phyloP scores from a whole-genome alignment of 1,140 invertebrate species.

The Steinernema khuongi region DNA sequence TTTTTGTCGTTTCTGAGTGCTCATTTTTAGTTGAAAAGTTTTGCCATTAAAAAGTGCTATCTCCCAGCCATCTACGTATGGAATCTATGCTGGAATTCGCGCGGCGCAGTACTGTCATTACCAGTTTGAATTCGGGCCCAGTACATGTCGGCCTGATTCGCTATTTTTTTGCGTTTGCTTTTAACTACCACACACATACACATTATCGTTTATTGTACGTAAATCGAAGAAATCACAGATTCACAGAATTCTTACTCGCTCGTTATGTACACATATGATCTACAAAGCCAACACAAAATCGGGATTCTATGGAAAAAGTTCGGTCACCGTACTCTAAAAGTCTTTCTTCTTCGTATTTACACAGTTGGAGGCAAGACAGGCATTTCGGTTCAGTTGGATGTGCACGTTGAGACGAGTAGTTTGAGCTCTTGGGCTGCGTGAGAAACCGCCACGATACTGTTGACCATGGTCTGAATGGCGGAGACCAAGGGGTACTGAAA shows the following conservation, averaged over 20 bases:
- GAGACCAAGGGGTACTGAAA: conserved; percentile 80
- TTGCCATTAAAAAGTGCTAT: too few relatives aligned
- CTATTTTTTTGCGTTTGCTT: too few relatives aligned
- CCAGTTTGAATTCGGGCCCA: too few relatives aligned
- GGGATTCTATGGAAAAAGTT: background rate
- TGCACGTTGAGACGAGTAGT: conserved; percentile 62
- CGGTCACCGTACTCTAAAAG: background rate
- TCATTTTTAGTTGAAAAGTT: too few relatives aligned
- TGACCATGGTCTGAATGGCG: conserved; percentile 86
- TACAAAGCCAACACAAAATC: background rate
- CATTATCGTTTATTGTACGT: background rate
- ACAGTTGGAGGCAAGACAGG: background rate
- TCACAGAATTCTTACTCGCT: background rate
- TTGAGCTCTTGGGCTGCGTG: conserved; percentile 73
- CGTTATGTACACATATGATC: background rate
- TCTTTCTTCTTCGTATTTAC: background rate
- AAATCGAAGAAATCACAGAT: background rate
- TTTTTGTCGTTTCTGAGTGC: too few relatives aligned
- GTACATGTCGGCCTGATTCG: too few relatives aligned
- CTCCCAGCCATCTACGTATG: too few relatives aligned
- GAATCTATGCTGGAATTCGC: too few relatives aligned
- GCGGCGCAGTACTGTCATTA: too few relatives aligned
- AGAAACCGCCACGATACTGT: conserved; percentile 76
- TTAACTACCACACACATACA: too few relatives aligned
- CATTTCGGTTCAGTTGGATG: background rate